Evolutionary conservation across 2,888 invertebrate genomes (phyloP).

Genomic region (Encarsia formosa): DNA sequence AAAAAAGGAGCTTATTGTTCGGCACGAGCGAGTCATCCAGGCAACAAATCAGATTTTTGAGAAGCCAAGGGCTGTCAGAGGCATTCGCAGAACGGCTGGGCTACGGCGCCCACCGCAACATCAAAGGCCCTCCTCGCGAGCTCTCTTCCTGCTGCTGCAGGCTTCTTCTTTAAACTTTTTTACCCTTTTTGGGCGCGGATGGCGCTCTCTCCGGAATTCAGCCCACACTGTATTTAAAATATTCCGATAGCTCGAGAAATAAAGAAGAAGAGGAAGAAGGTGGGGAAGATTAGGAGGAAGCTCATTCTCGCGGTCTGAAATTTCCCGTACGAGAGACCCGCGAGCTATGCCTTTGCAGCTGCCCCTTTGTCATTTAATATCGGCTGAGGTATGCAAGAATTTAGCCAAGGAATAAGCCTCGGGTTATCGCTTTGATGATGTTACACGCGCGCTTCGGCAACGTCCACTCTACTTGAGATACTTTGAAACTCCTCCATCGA

Average conservation of each 20-base stretch:
- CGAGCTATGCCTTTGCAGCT: conserved; percentile 51
- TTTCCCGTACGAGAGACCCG: conserved; percentile 30
- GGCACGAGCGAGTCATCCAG: not conserved
- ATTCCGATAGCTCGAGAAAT: conserved; percentile 32
- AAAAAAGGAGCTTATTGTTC: conserved; percentile 15
- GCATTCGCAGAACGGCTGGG: conserved; percentile 28
- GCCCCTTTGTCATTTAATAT: conserved; percentile 53
- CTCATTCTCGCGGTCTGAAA: conserved; percentile 23
- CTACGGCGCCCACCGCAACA: too few species aligned
- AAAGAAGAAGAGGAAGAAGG: not conserved
- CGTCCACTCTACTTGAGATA: conserved; percentile 18
- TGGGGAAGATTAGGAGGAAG: too few species aligned
- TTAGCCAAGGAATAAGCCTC: conserved; percentile 48
- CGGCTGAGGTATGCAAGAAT: conserved; percentile 48
- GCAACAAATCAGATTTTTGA: conserved; percentile 35
- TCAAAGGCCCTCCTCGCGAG: conserved; percentile 40
- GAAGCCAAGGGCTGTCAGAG: conserved; percentile 33
- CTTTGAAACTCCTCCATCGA: too few species aligned
- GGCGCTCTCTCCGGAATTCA: conserved; percentile 21
- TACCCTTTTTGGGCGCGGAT: conserved; percentile 36
- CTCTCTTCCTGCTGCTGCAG: conserved; percentile 8
- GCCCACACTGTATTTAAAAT: conserved; percentile 46
- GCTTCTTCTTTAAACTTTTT: conserved; percentile 43
- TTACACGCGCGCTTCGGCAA: too few species aligned
- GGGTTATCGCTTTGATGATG: conserved; percentile 51